A percentile compares a stretch with the other conserved stretches of the same genome.
Conservation (phyloP, 2,113 vertebrate genomes). For the Pseudorhombus dupliciocellatus region DNA sequence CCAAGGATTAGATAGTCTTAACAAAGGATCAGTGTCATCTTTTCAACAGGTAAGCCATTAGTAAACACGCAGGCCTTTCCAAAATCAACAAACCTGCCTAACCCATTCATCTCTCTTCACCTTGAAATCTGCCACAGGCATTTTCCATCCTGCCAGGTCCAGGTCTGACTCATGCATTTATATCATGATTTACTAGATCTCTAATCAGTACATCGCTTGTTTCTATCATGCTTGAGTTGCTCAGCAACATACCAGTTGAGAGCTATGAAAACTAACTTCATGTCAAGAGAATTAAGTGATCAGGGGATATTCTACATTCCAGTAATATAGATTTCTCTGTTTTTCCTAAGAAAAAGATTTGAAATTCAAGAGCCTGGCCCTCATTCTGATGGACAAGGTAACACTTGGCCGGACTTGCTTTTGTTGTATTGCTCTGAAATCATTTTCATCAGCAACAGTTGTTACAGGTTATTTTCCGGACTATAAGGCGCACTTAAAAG, state of each 20-base stretch:
- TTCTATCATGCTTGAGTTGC: conserved; percentile 10
- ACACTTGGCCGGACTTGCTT: not conserved
- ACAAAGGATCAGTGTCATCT: conserved; percentile 38
- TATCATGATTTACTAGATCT: conserved; percentile 44
- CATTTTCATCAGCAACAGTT: not conserved
- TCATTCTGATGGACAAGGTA: not conserved
- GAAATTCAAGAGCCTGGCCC: not conserved
- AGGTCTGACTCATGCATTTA: conserved; percentile 39
- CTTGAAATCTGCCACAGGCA: conserved; percentile 46
- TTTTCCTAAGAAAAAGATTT: not conserved
- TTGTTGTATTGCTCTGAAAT: not conserved
- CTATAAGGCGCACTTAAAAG: too few species aligned
- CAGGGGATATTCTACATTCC: not conserved
- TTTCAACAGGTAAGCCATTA: conserved; percentile 26
- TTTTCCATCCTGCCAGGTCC: conserved; percentile 45
- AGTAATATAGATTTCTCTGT: not conserved
- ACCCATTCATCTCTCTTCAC: conserved; percentile 43
- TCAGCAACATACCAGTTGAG: conserved; percentile 5
- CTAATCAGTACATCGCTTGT: conserved; percentile 26
- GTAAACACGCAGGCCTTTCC: conserved; percentile 45
- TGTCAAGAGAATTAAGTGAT: not conserved
- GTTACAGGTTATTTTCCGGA: too few species aligned
- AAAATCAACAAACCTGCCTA: conserved; percentile 48
- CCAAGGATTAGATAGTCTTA: conserved; percentile 28
- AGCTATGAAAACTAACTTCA: not conserved